Base-by-base conservation (phyloP, 2,113 vertebrate genomes). In the Typhlomys cinereus region DNA sequence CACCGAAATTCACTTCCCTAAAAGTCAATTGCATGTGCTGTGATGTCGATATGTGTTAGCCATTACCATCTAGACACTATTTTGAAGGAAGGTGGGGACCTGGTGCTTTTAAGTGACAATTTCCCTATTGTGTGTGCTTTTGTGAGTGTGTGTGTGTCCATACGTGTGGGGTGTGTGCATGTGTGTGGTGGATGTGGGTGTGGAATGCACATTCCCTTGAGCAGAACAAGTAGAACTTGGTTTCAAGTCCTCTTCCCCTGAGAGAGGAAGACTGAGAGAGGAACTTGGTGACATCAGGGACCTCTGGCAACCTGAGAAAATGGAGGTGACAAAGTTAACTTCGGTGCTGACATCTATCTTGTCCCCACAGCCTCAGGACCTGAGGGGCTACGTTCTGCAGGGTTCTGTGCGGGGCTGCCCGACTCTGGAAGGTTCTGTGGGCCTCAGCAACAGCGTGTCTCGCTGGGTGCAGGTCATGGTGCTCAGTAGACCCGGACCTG, bases 391-490 rank as follows among this genome's bases (percentile, higher is more conserved):
- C 34, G 98, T 99, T 85, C 97, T 99, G 74, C 98, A 98, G 2
- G 98, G 98, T 39, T 98, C 99, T 0, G 98, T 99, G 95, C 95
- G 97, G 61, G 98, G 98, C 89, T 99, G 98, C 96, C 98, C 98
- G 0, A 97, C 98, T 2, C 98, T 99, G 96, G 99, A 99, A 94
- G 98, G 98, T 0, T 99, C 99, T 0, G 99, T 99, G 23, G 98
- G 98, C 93, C 98, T 99, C 97, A 99, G 98, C 81, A 99, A 99
- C 39, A 99, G 99, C 0, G 98, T 99, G 66, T 99, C 99, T 25
- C 99, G 99, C 96, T 99, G 99, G 99, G 99, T 99, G 69, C 99
- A 99, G 97, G 98, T 99, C 88, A 99, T 99, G 99, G 99, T 99
- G 96, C 98, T 99, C 79, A 99, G 98, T 97, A 98, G 98, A 46